Evolutionary conservation across 2,888 invertebrate genomes (phyloP), one percentile per base, ranked within the genome.

Genomic region (Scrobipalpa costella): DNA sequence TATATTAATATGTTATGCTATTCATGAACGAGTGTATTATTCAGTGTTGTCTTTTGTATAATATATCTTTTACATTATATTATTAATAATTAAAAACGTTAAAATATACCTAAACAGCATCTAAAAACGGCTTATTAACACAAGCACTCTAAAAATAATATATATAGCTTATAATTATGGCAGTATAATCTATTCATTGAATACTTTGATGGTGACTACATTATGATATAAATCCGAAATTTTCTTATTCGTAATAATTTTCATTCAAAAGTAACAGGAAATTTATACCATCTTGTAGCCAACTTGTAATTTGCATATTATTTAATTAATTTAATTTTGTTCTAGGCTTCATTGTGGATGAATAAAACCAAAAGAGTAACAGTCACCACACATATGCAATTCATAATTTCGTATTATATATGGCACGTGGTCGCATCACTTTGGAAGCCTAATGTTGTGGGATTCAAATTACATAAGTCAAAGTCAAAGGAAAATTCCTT

Each of bases 151-250:
- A 76, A 78, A 79, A 78, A 80, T 77, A 79, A 78, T 15, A 73
- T 71, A 71, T 67, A 75, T 71, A 71, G 72, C 77, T 80, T 79
- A 74, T 61, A 68, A 67, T 72, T 72, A 79, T 80, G 81, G 81
- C 83, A 83, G 83, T 83, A 66, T 17, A 52, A 75, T n/a, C 75
- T 75, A 71, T 68, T 63, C 65, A 66, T 63, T 66, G 17, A 64
- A 66, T 68, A 65, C 40, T 63, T 63, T 66, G 21, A 47, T 62
- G 63, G 65, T 75, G 70, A 68, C 64, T 65, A 68, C 68, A 69
- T 64, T 55, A 8, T 49, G 27, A 19, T 52, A 34, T 55, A 55
- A 55, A 21, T 21, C 13, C 13, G 13, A 5, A 15, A 19, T 21
- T 52, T 13, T n/a, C n/a, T 44, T n/a, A 44, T 13, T 44, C 6